A percentile compares a stretch with the other conserved stretches of the same genome.
Conservation (phyloP, 2,113 vertebrate genomes). For the Peucedramus taeniatus region DNA sequence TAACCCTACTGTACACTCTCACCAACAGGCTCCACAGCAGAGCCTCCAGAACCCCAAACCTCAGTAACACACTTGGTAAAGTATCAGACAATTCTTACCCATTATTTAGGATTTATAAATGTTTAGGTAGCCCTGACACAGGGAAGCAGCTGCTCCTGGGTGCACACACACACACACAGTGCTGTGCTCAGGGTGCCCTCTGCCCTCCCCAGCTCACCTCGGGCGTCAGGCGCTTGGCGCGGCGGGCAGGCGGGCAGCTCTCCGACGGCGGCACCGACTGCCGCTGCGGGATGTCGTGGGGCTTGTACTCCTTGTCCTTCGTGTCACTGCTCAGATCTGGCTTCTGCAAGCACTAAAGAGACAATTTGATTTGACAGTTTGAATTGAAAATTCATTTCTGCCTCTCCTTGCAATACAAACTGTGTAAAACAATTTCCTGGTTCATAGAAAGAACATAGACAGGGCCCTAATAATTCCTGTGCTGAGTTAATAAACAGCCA, state of each 20-base stretch:
- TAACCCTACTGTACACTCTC: rapidly evolving
- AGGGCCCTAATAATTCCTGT: background rate
- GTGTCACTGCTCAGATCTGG: conserved; percentile 72
- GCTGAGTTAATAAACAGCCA: background rate
- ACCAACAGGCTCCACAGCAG: background rate
- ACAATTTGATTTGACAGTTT: background rate
- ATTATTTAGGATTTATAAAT: rapidly evolving
- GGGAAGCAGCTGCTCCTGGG: background rate
- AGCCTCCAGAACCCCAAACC: background rate
- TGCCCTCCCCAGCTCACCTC: conserved; percentile 74
- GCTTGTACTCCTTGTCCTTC: conserved; percentile 86
- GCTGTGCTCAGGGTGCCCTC: background rate
- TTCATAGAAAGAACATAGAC: background rate
- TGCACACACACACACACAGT: background rate
- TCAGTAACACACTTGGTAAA: rapidly evolving
- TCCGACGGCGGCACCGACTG: conserved; percentile 73
- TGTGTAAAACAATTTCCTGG: background rate
- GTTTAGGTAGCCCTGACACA: rapidly evolving
- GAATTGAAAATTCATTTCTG: background rate
- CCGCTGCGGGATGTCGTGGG: conserved; percentile 82
- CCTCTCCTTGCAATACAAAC: background rate
- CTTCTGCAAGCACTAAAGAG: conserved; percentile 83
- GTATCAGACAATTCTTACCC: rapidly evolving
- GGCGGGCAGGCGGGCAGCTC: conserved; percentile 76
- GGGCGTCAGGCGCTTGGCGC: conserved; percentile 86